phyloP scores from a whole-genome alignment of 1,140 invertebrate genomes.

The Wasmannia auropunctata region DNA sequence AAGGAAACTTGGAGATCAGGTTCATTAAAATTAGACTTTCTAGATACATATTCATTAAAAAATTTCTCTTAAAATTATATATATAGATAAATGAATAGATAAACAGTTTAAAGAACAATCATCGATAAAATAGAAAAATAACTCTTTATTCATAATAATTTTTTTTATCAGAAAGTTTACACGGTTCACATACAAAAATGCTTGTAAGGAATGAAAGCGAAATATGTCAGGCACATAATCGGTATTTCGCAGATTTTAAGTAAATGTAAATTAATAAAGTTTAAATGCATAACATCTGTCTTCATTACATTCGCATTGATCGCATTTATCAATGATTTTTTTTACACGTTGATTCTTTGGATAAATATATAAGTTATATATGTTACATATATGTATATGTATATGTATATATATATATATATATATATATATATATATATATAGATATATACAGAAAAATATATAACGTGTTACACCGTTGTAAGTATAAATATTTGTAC shows the following conservation, averaged over 20 bases:
- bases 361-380: constrained; percentile 11
- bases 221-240: constrained; percentile 28
- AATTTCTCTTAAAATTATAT: not conserved
- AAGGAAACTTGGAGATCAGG: not conserved
- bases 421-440: not conserved
- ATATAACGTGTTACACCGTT: constrained; percentile 22
- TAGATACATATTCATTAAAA: not conserved
- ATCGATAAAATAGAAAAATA: constrained; percentile 64
- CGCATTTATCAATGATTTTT: not conserved
- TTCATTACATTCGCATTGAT: not conserved
- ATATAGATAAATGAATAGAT: not conserved
- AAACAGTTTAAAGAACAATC: constrained; percentile 5
- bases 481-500: constrained; percentile 52
- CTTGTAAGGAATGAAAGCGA: constrained; percentile 72
- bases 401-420: too few relatives aligned
- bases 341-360: constrained; percentile 1
- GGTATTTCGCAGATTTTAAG: constrained; percentile 24
- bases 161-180: constrained; percentile 44
- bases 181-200: constrained; percentile 65
- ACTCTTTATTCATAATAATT: constrained; percentile 57
- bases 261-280: constrained; percentile 19
- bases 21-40: not conserved
- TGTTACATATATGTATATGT: constrained; percentile 4
- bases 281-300: constrained; percentile 20
- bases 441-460: constrained; percentile 16